These are phyloP conservation scores for Mythimna lalbum DNA, from an alignment of 2,888 invertebrate genomes.

Conservation along the genomic window DNA sequence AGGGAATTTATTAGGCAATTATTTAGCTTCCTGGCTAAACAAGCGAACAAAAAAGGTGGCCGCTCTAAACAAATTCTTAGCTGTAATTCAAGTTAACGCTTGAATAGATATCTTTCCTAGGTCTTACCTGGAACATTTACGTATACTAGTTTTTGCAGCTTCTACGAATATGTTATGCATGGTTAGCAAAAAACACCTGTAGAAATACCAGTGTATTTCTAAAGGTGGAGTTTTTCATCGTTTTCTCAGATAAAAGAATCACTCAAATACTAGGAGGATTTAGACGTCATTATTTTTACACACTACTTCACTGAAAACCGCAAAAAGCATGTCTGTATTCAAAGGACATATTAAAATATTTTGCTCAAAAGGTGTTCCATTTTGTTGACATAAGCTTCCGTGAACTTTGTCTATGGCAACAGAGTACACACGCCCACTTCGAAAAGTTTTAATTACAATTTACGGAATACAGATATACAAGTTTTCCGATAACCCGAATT, in stretches of 20 bases:
- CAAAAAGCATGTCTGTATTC: constrained; percentile 34
- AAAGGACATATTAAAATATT: constrained; percentile 39
- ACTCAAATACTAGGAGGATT: constrained; percentile 18
- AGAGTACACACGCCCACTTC: constrained; percentile 10
- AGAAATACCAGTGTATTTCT: background rate
- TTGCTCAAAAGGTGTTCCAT: constrained; percentile 31
- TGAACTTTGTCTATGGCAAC: constrained; percentile 34
- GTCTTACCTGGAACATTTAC: constrained; percentile 30
- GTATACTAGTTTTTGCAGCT: constrained; percentile 24
- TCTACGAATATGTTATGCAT: constrained; percentile 15
- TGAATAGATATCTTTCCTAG: constrained; percentile 37
- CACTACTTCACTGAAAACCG: constrained; percentile 34
- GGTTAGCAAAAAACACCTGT: too few relatives aligned
- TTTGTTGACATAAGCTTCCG: constrained; percentile 32
- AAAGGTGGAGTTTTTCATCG: background rate
- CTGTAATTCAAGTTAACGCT: constrained; percentile 45
- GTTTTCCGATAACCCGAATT: constrained; percentile 37
- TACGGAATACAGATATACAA: constrained; percentile 35
- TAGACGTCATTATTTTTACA: constrained; percentile 51
- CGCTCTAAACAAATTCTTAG: constrained; percentile 53
- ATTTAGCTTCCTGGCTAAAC: constrained; percentile 60
- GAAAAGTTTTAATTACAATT: constrained; percentile 45
- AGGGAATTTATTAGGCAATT: constrained; percentile 71
- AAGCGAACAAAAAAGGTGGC: constrained; percentile 57
- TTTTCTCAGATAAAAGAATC: constrained; percentile 34